phyloP scores from a whole-genome alignment of 2,113 vertebrate species.

The Rhea pennata region DNA sequence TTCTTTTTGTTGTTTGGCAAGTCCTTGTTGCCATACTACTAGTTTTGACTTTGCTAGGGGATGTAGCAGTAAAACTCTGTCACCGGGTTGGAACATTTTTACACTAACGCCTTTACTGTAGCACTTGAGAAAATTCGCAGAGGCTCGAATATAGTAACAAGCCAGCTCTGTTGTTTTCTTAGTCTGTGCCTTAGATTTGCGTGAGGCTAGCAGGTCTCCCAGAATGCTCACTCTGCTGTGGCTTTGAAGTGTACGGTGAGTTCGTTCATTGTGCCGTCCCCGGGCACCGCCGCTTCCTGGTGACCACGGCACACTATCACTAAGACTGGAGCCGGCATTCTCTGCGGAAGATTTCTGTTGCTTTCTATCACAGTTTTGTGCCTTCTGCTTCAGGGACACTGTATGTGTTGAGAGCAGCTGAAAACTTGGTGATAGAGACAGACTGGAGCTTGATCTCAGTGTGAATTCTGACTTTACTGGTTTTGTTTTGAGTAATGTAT shows the following conservation, averaged over 20 bases:
- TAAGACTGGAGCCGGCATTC: not conserved
- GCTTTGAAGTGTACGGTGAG: not conserved
- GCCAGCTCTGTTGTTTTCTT: not conserved
- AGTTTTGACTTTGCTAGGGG: not conserved
- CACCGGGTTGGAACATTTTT: not conserved
- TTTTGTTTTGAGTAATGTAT: not conserved
- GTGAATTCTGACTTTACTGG: not conserved
- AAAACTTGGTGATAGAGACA: not conserved
- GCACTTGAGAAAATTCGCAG: not conserved
- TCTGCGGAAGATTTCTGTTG: not conserved
- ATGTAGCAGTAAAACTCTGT: not conserved
- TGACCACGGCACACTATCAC: not conserved
- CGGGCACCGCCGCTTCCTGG: not conserved
- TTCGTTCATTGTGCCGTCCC: not conserved
- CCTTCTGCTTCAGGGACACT: not conserved
- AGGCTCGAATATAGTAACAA: not conserved
- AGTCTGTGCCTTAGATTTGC: not conserved
- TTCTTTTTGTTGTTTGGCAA: constrained; percentile 23
- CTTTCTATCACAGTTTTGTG: not conserved
- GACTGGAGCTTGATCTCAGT: not conserved
- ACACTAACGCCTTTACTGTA: not conserved
- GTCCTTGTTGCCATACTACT: constrained; percentile 24
- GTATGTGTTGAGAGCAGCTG: not conserved
- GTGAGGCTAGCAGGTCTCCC: not conserved
- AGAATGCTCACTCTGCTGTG: not conserved